Conservation (phyloP, 1,140 invertebrate genomes). For the Hylaeus volcanicus region DNA sequence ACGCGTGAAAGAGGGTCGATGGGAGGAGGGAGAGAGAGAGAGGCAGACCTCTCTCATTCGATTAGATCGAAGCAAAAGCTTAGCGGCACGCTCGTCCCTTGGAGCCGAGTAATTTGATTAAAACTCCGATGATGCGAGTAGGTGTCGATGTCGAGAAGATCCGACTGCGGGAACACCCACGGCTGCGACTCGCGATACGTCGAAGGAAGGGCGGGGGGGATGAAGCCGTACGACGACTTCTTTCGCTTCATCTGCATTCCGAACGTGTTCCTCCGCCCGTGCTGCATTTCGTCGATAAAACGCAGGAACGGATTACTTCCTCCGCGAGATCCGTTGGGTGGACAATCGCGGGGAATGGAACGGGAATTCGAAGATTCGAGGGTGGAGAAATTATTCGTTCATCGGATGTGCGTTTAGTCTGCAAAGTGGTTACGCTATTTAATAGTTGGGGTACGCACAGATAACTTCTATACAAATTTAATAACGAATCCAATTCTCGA, state of each 20-base stretch:
- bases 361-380: no score
- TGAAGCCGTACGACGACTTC: constrained; percentile 25
- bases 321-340: not conserved
- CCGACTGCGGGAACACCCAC: constrained; percentile 14
- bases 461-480: no score
- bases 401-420: no score
- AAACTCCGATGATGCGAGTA: constrained; percentile 60
- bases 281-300: not conserved
- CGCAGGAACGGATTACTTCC: not conserved
- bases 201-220: not conserved
- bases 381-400: no score
- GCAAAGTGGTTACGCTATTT: no score
- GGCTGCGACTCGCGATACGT: not conserved
- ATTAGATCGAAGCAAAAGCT: constrained; percentile 63
- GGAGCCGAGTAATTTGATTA: constrained; percentile 62
- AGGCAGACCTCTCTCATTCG: constrained; percentile 59
- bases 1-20: constrained; percentile 13
- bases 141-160: constrained; percentile 54
- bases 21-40: not conserved
- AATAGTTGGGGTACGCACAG: no score
- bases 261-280: not conserved
- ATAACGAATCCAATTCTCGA: no score
- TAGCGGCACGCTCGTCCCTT: constrained; percentile 53
- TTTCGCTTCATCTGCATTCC: constrained; percentile 39
- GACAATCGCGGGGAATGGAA: not conserved